These are phyloP conservation scores for Avahi laniger DNA, from an alignment of 2,797 vertebrate genomes.

Conservation along the genomic window DNA sequence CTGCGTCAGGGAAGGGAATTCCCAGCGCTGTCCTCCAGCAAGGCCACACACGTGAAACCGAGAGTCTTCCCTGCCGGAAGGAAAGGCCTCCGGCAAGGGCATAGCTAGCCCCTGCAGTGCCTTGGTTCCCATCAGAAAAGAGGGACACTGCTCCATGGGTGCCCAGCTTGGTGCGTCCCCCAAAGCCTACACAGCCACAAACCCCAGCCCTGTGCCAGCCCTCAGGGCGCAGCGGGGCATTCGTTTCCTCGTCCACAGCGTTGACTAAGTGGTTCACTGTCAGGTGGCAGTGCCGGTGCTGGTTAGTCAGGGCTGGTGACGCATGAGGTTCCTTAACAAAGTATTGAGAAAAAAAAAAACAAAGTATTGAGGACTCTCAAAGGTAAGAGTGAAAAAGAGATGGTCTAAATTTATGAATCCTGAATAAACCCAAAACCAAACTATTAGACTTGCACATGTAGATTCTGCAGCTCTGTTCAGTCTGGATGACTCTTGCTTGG, in stretches of 20 bases:
- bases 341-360: background rate
- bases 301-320: background rate
- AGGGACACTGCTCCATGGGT: no score
- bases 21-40: background rate
- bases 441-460: background rate
- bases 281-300: fast-evolving
- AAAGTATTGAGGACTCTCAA: background rate
- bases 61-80: background rate
- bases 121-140: background rate
- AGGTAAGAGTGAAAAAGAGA: background rate
- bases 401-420: background rate
- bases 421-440: conserved; percentile 32
- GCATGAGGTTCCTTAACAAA: background rate
- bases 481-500: conserved; percentile 34
- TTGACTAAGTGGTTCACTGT: background rate
- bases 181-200: background rate
- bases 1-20: background rate
- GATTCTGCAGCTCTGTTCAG: background rate
- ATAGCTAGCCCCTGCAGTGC: fast-evolving
- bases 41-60: background rate
- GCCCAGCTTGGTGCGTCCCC: background rate
- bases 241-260: background rate
- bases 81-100: background rate
- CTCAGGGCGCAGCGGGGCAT: background rate
- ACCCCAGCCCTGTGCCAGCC: background rate